Evolutionary conservation across 1,140 invertebrate species (phyloP), one percentile per base, ranked within the genome.

Genomic region (Drosophila rufa): DNA sequence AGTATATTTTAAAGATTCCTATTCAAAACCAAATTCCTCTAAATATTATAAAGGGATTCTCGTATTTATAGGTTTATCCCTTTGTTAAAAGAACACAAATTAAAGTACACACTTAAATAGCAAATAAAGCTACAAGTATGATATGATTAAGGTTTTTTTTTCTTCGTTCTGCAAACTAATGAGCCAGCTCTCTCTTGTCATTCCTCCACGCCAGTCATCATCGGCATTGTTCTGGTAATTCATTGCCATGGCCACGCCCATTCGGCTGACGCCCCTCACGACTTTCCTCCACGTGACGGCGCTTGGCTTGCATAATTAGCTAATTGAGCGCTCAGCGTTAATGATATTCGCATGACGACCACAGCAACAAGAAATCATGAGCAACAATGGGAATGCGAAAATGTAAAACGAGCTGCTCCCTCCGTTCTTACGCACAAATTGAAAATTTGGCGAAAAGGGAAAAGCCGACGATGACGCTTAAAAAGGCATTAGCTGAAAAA

Each of bases 281-380:
- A 22, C 27, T 9, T 6, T 17, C 6, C 43, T 66, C 42, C 56
- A 68, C 30, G 48, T 14, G 47, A 43, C 71, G 38, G 48, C 17
- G 48, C 66, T 62, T 62, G 36, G 62, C 48, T 66, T 73, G 79
- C 82, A 79, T 79, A 73, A 79, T 86, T 89, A 56, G 76, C 64
- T 89, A 89, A 86, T 83, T 86, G 80, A 80, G 71, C 36, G 62
- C 69, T 82, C 51, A 50, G 61, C 43, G 62, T 65, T 82, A 67
- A 78, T 85, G 78, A 70, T 58, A 25, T 56, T 70, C 45, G 56
- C 55, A 27, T 68, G 48, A 55, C 75, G 47, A 60, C 62, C 36
- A 47, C 22, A 36, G 40, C 9, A 15, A 47, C 15, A 43, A 43
- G 17, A n/a, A 40, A 15, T 40, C 36, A 25, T 27, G 15, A n/a